Evolutionary conservation across 1,140 invertebrate genomes (phyloP), one percentile per base, ranked within the genome.

Genomic region (Mycetomoellerius zeteki): DNA sequence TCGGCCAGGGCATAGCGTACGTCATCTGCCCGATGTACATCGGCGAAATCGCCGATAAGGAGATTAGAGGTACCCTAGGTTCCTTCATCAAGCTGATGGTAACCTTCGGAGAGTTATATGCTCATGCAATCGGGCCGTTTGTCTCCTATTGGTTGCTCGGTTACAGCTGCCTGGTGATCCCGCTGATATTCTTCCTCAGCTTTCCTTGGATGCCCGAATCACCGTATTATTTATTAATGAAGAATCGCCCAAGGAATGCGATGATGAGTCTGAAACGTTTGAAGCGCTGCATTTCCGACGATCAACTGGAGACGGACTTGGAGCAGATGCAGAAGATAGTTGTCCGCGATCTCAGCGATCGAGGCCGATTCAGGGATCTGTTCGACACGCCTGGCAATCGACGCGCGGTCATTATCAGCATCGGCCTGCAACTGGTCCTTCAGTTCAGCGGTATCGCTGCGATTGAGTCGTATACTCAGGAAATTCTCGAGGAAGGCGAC

Each of bases 131-230:
- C 12, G 97, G 97, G 0, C 96, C 96, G 0, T 96, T 96, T 80
- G 96, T 96, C 0, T 94, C 95, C 0, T 96, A 96, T 88, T 90
- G 94, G 0, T 91, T 88, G 3, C 84, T 96, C 0, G 96, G 97
- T 27, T 95, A 95, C 47, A 94, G 95, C 33, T 94, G 96, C 12
- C 80, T 93, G 0, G 21, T 94, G 12, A 88, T 97, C 30, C 96
- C 97, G 0, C 93, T 97, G 0, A 86, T 97, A 2, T 97, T 97
- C 86, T 95, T 97, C 14, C 85, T 97, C 0, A 96, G 96, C 1
- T 97, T 98, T 92, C 95, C 95, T 56, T 97, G 96, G 89, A 97
- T 98, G 95, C 97, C 98, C 0, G 98, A 98, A 94, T 98, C 98
- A 12, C 95, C 95, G 4, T 94, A 95, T 60, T 95, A 93, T 67